Evolutionary conservation across 2,888 invertebrate species (phyloP).

Genomic region (Harpagoxenus sublaevis): DNA sequence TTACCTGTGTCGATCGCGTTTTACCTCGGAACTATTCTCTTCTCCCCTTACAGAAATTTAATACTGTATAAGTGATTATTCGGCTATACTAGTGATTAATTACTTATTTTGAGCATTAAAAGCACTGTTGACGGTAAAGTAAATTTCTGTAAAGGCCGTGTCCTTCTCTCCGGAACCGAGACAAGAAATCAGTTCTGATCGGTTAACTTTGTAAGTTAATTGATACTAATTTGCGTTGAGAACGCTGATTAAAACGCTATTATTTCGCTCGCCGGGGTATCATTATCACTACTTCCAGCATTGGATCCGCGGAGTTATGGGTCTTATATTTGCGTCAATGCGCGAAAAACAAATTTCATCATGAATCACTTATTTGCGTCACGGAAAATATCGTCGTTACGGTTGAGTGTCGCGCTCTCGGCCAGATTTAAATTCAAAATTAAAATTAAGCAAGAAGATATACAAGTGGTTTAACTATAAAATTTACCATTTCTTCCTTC

Average conservation of each 20-base stretch:
- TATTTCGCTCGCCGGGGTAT: background rate
- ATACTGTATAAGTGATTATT: no score
- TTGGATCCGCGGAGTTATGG: background rate
- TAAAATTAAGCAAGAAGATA: background rate
- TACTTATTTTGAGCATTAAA: no score
- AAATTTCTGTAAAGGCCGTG: no score
- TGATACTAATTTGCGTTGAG: background rate
- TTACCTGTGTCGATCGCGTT: background rate
- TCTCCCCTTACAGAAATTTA: background rate
- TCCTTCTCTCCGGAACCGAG: background rate
- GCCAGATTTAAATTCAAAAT: conserved; percentile 12
- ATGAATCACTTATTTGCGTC: background rate
- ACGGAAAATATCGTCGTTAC: background rate
- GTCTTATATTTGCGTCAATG: background rate
- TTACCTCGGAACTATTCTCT: background rate
- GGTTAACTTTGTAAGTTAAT: background rate
- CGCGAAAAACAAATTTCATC: background rate
- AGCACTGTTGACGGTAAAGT: no score
- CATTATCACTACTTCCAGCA: background rate
- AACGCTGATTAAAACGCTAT: background rate
- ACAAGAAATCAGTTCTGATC: background rate
- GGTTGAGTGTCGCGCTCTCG: background rate
- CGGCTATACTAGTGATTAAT: no score
- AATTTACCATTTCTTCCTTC: background rate
- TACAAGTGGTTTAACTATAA: conserved; percentile 7